Conservation (phyloP, 2,113 vertebrate species). For the Bubo blakistoni region DNA sequence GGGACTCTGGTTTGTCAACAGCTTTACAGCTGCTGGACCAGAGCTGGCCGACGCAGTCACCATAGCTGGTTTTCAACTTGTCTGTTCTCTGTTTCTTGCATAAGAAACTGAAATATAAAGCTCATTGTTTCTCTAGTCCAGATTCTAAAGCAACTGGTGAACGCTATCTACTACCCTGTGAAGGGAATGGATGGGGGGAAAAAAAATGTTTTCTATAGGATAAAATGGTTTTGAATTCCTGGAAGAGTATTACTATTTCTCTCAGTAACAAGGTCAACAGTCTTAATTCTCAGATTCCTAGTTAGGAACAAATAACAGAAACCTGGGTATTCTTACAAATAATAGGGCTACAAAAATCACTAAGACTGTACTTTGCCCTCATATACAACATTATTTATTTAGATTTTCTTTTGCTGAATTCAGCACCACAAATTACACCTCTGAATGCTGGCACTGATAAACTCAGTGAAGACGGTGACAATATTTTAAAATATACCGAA, state of each 20-base stretch:
- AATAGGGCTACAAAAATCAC: not conserved
- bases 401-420: not conserved
- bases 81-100: fast-evolving
- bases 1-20: not conserved
- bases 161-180: not conserved
- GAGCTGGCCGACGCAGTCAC: not conserved
- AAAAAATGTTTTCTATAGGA: not conserved
- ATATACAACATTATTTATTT: not conserved
- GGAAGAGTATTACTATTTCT: not conserved
- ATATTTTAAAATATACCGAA: not conserved
- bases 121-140: not conserved
- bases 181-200: not conserved
- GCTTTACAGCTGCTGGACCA: not conserved
- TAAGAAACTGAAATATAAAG: not conserved
- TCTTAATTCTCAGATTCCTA: not conserved
- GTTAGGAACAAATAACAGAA: not conserved
- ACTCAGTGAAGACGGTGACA: not conserved
- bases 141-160: not conserved
- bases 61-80: not conserved
- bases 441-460: not conserved
- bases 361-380: not conserved
- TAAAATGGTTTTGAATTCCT: not conserved
- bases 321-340: not conserved
- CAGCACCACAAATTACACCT: not conserved
- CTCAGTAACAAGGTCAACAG: not conserved